Conservation (phyloP, 1,140 invertebrate genomes). For the Wasmannia auropunctata region DNA sequence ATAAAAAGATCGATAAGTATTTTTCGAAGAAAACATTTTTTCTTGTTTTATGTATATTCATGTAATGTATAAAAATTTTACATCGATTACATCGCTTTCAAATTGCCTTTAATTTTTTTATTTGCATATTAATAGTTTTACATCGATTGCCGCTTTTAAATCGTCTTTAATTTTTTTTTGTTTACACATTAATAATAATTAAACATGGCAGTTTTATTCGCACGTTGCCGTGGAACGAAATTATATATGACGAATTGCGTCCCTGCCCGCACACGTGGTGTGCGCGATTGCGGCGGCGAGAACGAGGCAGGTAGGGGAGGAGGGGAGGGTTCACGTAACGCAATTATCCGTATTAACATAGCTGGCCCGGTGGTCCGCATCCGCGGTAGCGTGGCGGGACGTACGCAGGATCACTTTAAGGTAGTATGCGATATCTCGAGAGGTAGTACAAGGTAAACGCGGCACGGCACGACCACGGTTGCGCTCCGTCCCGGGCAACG, state of each 20-base stretch:
- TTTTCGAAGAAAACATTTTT: neutral
- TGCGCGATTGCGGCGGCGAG: neutral
- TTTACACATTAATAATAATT: neutral
- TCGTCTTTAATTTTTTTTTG: neutral
- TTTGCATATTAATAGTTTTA: neutral
- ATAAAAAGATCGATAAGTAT: neutral
- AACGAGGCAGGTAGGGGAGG: neutral
- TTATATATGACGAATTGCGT: conserved; percentile 18
- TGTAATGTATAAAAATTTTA: neutral
- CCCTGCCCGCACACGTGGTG: conserved; percentile 45
- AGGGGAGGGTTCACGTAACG: conserved; percentile 64
- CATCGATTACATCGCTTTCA: neutral
- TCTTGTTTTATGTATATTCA: neutral
- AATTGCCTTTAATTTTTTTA: neutral
- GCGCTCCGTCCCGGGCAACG: conserved; percentile 31
- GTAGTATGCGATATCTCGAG: neutral
- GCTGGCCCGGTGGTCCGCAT: conserved; percentile 69
- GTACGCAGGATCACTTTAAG: conserved; percentile 12
- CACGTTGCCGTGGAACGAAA: neutral
- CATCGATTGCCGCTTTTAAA: neutral
- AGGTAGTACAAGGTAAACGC: conserved; percentile 25
- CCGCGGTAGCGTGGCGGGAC: conserved; percentile 25
- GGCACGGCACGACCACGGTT: neutral
- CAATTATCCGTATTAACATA: conserved; percentile 77
- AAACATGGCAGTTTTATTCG: neutral